Base-by-base conservation (phyloP, 2,888 invertebrate genomes). In the Teleogryllus oceanicus region DNA sequence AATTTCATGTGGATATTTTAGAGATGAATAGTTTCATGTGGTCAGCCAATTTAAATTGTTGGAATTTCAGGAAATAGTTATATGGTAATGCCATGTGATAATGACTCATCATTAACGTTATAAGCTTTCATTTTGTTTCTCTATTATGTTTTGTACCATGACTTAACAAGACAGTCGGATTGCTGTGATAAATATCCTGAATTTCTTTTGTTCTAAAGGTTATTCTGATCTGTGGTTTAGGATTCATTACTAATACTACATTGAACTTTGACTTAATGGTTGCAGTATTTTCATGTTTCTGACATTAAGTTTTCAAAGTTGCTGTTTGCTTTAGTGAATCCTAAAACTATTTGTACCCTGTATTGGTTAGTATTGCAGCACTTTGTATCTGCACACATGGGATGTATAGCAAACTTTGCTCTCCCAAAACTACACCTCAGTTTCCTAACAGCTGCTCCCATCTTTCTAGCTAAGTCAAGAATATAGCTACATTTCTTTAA, bases 351-450 rank as follows among this genome's bases (percentile, higher is more conserved):
- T 24, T 75, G 24, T 74, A 78, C 24, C n/a, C 51, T 21, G 51
- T 50, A 10, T 78, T 16, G n/a, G 49, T 50, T 37, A 37, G 8
- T 37, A 37, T 37, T 37, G 8, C 37, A 37, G 37, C 37, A 37
- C 50, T 12, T 50, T 21, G n/a, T 12, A 24, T 49, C 49, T 20
- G 24, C 50, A n/a, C 21, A 50, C 51, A 62, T 62, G 62, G 62
- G 62, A 62, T 62, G 62, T 62, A 62, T n/a, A 18, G 62, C 62
- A 62, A 37, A 37, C 37, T 62, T 62, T 62, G 74, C 77, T 81
- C 82, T 82, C 82, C 82, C 82, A 82, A 82, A 82, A 82, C 82
- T 82, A 82, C 82, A 81, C 75, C 78, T 81, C 79, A 80, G 78
- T 74, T 77, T 51, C 51, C 76, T 78, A 77, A 80, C 78, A 74